Percentiles rank a stretch among this genome's conserved stretches.
phyloP scores from a whole-genome alignment of 2,113 vertebrate genomes.

The Cichladusa arquata region DNA sequence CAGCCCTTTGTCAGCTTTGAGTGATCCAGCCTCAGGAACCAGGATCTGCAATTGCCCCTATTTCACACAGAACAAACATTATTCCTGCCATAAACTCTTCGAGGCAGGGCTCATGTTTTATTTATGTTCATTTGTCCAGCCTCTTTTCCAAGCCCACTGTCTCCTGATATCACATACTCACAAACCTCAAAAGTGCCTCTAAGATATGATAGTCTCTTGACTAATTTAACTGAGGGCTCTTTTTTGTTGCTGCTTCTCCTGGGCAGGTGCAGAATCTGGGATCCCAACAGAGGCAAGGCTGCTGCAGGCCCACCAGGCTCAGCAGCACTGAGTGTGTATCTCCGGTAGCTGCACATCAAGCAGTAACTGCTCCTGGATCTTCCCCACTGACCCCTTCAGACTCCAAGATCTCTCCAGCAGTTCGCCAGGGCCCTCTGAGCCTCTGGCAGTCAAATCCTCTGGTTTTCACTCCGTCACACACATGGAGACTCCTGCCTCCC shows the following conservation, averaged over 20 bases:
- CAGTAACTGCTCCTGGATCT: not conserved
- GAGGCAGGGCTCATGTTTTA: not conserved
- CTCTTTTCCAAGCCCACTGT: not conserved
- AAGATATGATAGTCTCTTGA: not conserved
- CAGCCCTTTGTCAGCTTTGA: not conserved
- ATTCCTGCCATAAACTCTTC: not conserved
- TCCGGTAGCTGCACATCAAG: not conserved
- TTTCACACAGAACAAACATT: not conserved
- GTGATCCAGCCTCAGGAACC: not conserved
- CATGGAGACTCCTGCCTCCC: not conserved
- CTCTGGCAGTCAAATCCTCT: not conserved
- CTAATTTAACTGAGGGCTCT: not conserved
- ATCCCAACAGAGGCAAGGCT: not conserved
- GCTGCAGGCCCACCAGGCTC: not conserved
- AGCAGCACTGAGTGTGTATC: not conserved
- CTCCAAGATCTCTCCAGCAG: not conserved
- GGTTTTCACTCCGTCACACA: not conserved
- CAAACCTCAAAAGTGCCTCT: not conserved
- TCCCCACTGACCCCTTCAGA: not conserved
- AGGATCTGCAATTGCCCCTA: not conserved
- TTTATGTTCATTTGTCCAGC: not conserved
- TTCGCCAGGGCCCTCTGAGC: not conserved
- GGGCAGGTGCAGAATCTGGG: not conserved
- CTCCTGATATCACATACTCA: not conserved
- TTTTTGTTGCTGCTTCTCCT: rapidly evolving